These are phyloP conservation scores for Dunckerocampus dactyliophorus DNA, from an alignment of 2,113 vertebrate genomes.

Conservation along the genomic window DNA sequence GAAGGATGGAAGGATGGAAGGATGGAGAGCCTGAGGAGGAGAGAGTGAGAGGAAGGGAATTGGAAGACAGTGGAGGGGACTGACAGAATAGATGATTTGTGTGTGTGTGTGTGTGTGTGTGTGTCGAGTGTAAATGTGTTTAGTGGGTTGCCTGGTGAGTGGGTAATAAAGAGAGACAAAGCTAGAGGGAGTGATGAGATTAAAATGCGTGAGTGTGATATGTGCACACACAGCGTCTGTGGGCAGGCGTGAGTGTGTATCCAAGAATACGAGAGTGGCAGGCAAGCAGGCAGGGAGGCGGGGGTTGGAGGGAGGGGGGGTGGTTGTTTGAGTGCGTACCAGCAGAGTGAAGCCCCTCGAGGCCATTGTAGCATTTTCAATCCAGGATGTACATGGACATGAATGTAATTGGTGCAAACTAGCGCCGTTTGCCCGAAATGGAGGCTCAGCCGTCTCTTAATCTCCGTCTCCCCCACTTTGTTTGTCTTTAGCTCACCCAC, in stretches of 20 bases:
- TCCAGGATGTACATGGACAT: conserved; percentile 65
- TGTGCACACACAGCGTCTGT: conserved; percentile 30
- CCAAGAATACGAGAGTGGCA: conserved; percentile 37
- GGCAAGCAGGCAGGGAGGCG: no score
- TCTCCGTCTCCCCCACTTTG: conserved; percentile 35
- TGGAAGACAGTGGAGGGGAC: conserved; percentile 38
- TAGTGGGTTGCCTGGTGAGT: conserved; percentile 35
- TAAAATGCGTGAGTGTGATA: conserved; percentile 43
- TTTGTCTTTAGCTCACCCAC: conserved; percentile 15
- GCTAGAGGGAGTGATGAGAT: conserved; percentile 55
- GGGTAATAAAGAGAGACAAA: conserved; percentile 53
- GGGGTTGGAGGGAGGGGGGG: conserved; percentile 3
- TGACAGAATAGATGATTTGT: conserved; percentile 33
- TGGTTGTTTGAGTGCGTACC: conserved; percentile 39
- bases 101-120: conserved; percentile 21
- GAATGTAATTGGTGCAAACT: conserved; percentile 74
- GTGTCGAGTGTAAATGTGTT: conserved; percentile 32
- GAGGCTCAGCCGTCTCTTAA: conserved; percentile 42
- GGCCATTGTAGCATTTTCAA: conserved; percentile 68
- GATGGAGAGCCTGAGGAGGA: conserved; percentile 52
- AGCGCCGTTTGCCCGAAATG: conserved; percentile 49
- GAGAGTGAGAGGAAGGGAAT: conserved; percentile 52
- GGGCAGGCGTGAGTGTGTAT: conserved; percentile 23
- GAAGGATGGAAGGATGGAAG: no score
- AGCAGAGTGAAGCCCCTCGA: conserved; percentile 58